Percentiles rank a stretch among this genome's conserved stretches.
phyloP scores from a whole-genome alignment of 1,140 invertebrate species.

The Neocloeon triangulifer region DNA sequence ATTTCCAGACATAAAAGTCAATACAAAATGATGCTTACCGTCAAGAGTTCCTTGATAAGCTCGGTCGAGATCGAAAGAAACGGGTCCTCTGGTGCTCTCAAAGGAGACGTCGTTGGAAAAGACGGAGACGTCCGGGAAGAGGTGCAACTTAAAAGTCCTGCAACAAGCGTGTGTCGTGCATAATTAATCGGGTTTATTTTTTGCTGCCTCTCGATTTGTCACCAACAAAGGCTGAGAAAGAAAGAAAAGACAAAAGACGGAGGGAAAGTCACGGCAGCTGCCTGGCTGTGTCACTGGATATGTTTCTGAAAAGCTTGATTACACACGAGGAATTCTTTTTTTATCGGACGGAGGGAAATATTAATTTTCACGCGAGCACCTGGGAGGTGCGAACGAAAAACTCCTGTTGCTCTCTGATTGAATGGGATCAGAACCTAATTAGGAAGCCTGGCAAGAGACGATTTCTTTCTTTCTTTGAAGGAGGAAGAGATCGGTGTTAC shows the following conservation, averaged over 20 bases:
- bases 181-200: constrained; percentile 1
- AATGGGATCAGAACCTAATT: no score
- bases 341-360: no score
- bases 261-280: constrained; percentile 10
- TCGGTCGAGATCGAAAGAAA: constrained; percentile 47
- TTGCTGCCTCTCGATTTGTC: not conserved
- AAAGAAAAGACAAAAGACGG: constrained; percentile 6
- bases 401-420: no score
- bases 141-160: constrained; percentile 54
- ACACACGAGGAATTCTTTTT: no score
- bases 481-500: no score
- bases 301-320: no score
- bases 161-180: no score
- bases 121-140: constrained; percentile 44
- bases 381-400: no score
- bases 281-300: constrained; percentile 12
- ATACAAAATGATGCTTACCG: constrained; percentile 26
- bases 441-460: no score
- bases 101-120: constrained; percentile 60
- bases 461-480: no score
- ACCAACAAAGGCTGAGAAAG: no score
- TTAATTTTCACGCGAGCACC: no score
- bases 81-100: constrained; percentile 40
- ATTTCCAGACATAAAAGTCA: constrained; percentile 7
- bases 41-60: constrained; percentile 56